These are phyloP conservation scores for Erpobdella octoculata DNA, from an alignment of 2,888 invertebrate species.

Conservation along the genomic window DNA sequence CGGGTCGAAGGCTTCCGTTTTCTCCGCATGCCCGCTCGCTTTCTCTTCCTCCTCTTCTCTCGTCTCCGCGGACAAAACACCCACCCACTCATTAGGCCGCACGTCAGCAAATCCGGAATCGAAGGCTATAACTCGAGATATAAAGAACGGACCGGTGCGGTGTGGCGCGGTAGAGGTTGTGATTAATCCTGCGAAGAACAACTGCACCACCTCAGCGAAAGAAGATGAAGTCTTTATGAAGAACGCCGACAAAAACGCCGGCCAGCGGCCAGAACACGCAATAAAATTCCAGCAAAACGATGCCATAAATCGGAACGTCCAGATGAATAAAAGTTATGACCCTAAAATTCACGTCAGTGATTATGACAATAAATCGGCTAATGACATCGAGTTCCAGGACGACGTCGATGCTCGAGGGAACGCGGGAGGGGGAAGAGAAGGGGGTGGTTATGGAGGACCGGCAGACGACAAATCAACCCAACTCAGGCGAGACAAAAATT, in stretches of 20 bases:
- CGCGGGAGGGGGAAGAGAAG: too few species aligned
- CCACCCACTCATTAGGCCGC: not conserved
- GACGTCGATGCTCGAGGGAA: too few species aligned
- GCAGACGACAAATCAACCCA: too few species aligned
- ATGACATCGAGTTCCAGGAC: too few species aligned
- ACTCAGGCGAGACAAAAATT: too few species aligned
- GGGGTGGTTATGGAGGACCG: too few species aligned
- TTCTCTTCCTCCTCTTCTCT: too few species aligned
- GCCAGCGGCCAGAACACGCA: too few species aligned
- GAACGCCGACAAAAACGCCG: not conserved
- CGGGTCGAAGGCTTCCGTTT: not conserved
- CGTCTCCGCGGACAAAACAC: not conserved
- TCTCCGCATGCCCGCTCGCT: not conserved
- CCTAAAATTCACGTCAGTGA: not conserved
- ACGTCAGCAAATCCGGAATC: not conserved
- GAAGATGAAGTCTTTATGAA: not conserved
- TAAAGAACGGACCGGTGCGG: not conserved
- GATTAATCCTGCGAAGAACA: not conserved
- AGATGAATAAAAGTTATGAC: not conserved
- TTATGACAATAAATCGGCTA: not conserved
- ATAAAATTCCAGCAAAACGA: not conserved
- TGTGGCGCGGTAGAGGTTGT: not conserved
- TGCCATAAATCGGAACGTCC: not conserved
- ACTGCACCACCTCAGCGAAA: not conserved
- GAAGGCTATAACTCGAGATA: too few species aligned